phyloP scores from a whole-genome alignment of 2,113 vertebrate genomes.

The Neopipo cinnamomea region DNA sequence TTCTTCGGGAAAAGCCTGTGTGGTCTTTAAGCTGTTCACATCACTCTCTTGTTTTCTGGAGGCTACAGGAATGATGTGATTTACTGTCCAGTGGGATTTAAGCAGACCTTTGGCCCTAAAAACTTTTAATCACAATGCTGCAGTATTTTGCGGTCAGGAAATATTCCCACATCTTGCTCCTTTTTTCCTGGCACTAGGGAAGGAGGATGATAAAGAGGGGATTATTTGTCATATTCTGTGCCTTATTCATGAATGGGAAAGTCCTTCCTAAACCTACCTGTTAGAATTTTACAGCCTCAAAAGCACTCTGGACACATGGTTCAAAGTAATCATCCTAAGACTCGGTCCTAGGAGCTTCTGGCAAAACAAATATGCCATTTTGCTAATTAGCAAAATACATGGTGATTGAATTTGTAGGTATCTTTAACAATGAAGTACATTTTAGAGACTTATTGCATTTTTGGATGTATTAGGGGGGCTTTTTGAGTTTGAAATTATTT shows the following conservation, averaged over 20 bases:
- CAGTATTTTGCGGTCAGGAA: background rate
- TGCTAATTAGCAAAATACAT: background rate
- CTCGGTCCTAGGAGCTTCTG: background rate
- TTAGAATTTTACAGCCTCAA: background rate
- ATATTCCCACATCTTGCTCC: background rate
- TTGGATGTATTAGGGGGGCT: background rate
- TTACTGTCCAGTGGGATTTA: background rate
- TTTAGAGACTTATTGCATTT: background rate
- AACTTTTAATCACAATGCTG: background rate
- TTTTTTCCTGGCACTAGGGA: background rate
- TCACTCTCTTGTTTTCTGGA: background rate
- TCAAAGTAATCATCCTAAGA: background rate
- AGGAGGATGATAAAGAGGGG: background rate
- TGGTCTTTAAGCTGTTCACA: background rate
- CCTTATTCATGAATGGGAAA: accelerated
- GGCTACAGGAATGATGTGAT: background rate
- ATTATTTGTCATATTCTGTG: background rate
- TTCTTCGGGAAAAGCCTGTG: background rate
- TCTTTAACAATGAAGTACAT: background rate
- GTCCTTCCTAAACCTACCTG: background rate
- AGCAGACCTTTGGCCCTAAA: background rate
- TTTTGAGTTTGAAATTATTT: slow-evolving; percentile 27
- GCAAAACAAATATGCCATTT: background rate
- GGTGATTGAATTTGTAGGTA: background rate
- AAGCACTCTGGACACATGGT: background rate